These are phyloP conservation scores for Tenthredo distinguenda DNA, from an alignment of 2,888 invertebrate species.

Conservation along the genomic window DNA sequence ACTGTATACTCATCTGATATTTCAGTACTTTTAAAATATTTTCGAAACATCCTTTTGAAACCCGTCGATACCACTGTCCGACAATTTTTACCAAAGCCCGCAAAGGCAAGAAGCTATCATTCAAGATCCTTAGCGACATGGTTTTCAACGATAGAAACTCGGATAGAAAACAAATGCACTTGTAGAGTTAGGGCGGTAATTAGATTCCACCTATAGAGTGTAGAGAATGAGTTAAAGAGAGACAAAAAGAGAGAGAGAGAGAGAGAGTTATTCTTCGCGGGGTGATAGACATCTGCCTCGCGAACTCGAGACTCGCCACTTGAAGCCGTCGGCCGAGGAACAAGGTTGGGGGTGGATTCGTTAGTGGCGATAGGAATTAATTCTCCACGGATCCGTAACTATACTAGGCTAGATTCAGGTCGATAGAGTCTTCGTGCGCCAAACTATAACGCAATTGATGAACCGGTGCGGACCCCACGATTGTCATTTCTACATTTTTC, in stretches of 20 bases:
- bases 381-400: slow-evolving; percentile 65
- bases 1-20: neutral
- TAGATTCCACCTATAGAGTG: slow-evolving; percentile 33
- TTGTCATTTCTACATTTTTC: neutral
- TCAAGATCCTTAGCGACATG: neutral
- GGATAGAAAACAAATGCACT: slow-evolving; percentile 36
- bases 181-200: slow-evolving; percentile 38
- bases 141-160: neutral
- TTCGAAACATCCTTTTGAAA: neutral
- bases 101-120: neutral
- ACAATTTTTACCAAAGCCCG: neutral
- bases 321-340: slow-evolving; percentile 59
- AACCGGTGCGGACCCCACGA: neutral
- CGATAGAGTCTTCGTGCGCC: slow-evolving; percentile 66
- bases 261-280: slow-evolving; percentile 65
- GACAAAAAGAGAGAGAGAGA: slow-evolving; percentile 53
- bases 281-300: slow-evolving; percentile 64
- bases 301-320: slow-evolving; percentile 63
- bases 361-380: slow-evolving; percentile 68
- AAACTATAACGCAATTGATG: slow-evolving; percentile 53
- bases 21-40: neutral
- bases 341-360: slow-evolving; percentile 60
- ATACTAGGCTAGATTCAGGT: slow-evolving; percentile 60
- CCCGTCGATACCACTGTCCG: neutral
- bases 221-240: neutral